phyloP scores from a whole-genome alignment of 2,113 vertebrate species.

The Daboia siamensis region DNA sequence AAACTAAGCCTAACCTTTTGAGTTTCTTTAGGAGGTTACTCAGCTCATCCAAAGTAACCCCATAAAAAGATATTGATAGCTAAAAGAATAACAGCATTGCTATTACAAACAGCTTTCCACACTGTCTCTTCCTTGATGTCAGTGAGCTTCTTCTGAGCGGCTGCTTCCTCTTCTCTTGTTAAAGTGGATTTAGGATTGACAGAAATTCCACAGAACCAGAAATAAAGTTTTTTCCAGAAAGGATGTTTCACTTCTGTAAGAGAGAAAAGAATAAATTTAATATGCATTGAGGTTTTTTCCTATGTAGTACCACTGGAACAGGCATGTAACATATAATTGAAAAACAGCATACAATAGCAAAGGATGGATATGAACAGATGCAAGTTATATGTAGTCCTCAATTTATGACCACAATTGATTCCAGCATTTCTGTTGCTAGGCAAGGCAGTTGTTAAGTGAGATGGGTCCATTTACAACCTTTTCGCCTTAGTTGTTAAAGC shows the following conservation, averaged over 20 bases:
- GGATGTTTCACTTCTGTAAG: constrained; percentile 4
- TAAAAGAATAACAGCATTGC: constrained; percentile 82
- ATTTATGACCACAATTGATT: background rate
- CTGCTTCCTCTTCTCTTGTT: constrained; percentile 65
- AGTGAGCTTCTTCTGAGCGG: constrained; percentile 69
- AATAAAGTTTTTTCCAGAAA: constrained; percentile 66
- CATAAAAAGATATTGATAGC: constrained; percentile 85
- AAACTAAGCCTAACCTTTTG: constrained; percentile 5
- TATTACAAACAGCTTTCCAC: constrained; percentile 80
- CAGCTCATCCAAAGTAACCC: constrained; percentile 80
- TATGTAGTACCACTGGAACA: background rate
- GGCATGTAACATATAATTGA: background rate
- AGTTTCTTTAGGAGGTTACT: background rate
- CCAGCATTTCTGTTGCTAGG: background rate
- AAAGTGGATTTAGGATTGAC: constrained; percentile 1
- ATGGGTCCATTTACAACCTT: background rate
- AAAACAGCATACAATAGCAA: no score
- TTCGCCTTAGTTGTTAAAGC: background rate
- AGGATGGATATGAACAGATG: background rate
- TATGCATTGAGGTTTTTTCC: background rate
- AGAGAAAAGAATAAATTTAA: background rate
- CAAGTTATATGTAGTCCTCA: background rate
- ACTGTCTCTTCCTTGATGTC: constrained; percentile 77
- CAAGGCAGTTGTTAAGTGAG: background rate
- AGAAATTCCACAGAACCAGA: constrained; percentile 83